phyloP scores from a whole-genome alignment of 2,113 vertebrate species.

The Rhinopithecus roxellana region DNA sequence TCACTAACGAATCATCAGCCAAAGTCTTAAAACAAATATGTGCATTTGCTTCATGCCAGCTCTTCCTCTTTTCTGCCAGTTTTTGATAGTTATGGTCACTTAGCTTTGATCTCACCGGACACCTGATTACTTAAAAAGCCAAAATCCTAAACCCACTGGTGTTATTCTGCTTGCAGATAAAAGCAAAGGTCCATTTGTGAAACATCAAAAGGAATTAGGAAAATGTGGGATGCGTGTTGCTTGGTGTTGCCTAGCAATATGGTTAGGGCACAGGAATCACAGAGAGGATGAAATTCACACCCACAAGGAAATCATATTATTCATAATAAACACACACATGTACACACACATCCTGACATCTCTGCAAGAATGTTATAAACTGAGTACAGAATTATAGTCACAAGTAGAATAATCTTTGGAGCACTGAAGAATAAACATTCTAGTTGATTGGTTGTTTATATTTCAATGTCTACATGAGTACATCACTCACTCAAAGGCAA shows the following conservation, averaged over 20 bases:
- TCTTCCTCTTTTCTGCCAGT: conserved; percentile 67
- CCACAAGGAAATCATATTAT: conserved; percentile 16
- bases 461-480: neutral
- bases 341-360: neutral
- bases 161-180: conserved; percentile 50
- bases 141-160: conserved; percentile 40
- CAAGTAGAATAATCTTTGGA: neutral
- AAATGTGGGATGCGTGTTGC: conserved; percentile 46
- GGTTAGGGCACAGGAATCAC: neutral
- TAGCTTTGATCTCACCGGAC: conserved; percentile 43
- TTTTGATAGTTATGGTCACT: neutral
- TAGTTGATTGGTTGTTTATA: neutral
- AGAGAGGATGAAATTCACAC: conserved; percentile 49
- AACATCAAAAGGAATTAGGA: conserved; percentile 1
- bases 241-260: conserved; percentile 64
- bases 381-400: neutral
- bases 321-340: neutral
- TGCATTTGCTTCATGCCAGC: conserved; percentile 48
- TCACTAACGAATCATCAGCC: conserved; percentile 54
- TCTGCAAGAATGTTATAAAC: neutral
- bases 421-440: neutral
- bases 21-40: conserved; percentile 64
- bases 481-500: neutral
- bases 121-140: conserved; percentile 66
- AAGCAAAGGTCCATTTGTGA: conserved; percentile 59